These are phyloP conservation scores for Cossypha heuglini DNA, from an alignment of 2,797 vertebrate genomes.

Conservation along the genomic window DNA sequence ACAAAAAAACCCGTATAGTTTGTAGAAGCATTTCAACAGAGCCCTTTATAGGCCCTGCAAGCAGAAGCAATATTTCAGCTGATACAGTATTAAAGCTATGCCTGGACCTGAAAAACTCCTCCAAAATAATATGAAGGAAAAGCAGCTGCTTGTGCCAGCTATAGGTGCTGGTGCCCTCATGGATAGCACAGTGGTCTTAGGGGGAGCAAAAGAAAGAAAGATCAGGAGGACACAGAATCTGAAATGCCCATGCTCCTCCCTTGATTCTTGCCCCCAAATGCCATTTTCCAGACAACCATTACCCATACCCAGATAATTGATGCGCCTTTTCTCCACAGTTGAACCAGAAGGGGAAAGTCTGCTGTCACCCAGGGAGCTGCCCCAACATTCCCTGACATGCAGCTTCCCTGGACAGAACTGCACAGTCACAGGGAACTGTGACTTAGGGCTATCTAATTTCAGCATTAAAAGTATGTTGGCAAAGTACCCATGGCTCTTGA, in stretches of 20 bases:
- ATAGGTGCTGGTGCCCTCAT: neutral
- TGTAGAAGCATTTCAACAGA: neutral
- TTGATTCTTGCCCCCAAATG: neutral
- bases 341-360: neutral
- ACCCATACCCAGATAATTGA: neutral
- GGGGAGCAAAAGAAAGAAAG: neutral
- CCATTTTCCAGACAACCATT: neutral
- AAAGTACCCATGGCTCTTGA: neutral
- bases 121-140: neutral
- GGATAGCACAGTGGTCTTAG: neutral
- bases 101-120: neutral
- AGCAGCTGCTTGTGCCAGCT: neutral
- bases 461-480: neutral
- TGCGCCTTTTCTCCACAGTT: neutral
- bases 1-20: neutral
- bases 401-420: neutral
- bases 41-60: neutral
- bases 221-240: neutral
- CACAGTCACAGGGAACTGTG: neutral
- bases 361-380: neutral
- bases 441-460: neutral
- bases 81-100: neutral
- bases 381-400: rapidly evolving
- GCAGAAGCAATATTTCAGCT: neutral
- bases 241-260: neutral